Percentiles rank a stretch among this genome's conserved stretches.
These are phyloP conservation scores for Xestia xanthographa DNA, from an alignment of 2,888 invertebrate genomes.

Conservation along the genomic window DNA sequence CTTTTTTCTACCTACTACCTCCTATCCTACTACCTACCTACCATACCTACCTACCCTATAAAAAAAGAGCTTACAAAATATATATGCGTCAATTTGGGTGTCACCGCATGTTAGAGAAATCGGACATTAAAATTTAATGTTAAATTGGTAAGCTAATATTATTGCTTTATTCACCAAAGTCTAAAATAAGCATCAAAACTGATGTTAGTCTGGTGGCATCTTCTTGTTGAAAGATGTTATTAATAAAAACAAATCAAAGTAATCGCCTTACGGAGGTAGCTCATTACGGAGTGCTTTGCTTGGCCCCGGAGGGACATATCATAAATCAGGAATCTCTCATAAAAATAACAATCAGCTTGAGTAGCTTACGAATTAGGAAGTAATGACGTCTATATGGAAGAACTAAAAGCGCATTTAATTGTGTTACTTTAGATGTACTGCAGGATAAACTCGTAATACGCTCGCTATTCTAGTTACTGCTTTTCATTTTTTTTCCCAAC, in stretches of 20 bases:
- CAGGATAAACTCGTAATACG: neutral
- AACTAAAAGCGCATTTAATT: slow-evolving; percentile 17
- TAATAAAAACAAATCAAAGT: slow-evolving; percentile 71
- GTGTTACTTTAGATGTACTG: neutral
- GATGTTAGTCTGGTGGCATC: neutral
- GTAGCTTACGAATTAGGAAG: slow-evolving; percentile 43
- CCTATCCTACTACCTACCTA: too few relatives aligned
- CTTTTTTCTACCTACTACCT: too few relatives aligned
- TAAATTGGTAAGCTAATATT: neutral
- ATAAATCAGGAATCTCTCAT: slow-evolving; percentile 52
- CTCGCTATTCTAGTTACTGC: neutral
- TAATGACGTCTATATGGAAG: slow-evolving; percentile 19
- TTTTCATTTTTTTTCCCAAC: neutral
- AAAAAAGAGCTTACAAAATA: neutral
- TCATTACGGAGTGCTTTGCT: slow-evolving; percentile 72
- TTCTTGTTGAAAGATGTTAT: slow-evolving; percentile 49
- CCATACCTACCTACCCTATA: neutral
- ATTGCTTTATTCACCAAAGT: neutral
- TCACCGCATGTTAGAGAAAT: neutral
- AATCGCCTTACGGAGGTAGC: slow-evolving; percentile 77
- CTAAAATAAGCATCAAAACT: slow-evolving; percentile 1
- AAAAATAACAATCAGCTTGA: slow-evolving; percentile 72
- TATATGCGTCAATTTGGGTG: neutral
- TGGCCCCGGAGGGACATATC: slow-evolving; percentile 65
- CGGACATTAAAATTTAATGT: neutral